Base-by-base conservation (phyloP, 2,888 invertebrate genomes). In the Parochlus steinenii region DNA sequence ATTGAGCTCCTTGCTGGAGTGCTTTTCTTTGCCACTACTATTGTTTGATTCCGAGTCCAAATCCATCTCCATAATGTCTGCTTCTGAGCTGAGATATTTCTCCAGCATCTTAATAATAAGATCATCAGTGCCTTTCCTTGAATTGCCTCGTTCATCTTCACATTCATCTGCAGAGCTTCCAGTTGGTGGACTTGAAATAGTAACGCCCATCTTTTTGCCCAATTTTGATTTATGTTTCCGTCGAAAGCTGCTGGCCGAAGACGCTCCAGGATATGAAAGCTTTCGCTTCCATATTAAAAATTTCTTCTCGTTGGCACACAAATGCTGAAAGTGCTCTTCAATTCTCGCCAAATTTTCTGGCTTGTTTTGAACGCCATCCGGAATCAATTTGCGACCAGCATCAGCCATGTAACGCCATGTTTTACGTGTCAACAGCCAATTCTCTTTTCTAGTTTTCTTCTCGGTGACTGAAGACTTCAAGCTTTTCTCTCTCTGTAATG, bases 361-460 rank as follows among this genome's bases (percentile, higher is more conserved):
- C 4, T 74, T 66, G 54, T 78, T 77, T 49, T 71, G 69, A 4
- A 69, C 66, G 14, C 79, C 78, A 33, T 85, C 85, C n/a, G 86
- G 86, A 38, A 86, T 74, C 33, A 87, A 65, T 50, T 79, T 77
- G 40, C 81, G 72, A 28, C 86, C 86, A 19, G 85, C 83, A 47
- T 86, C 86, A n/a, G 83, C 73, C 86, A 87, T 87, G 57, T 86
- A 86, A 47, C 82, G 67, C 86, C 86, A 86, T 31, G 86, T 86
- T 61, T 87, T 86, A 40, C 86, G 64, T 28, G 86, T 86, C 39
- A 86, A 65, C 40, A 86, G 64, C 86, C 86, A 87, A 55, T 86
- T 69, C 57, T 86, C 86, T 51, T 77, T 76, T 33, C 55, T 52
- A 1, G 67, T 67, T 41, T 36, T 36, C 23, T 36, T 36, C 10